Evolutionary conservation across 2,113 vertebrate genomes (phyloP), one percentile per base, ranked within the genome.

Genomic region (Periophthalmodon schlosseri): DNA sequence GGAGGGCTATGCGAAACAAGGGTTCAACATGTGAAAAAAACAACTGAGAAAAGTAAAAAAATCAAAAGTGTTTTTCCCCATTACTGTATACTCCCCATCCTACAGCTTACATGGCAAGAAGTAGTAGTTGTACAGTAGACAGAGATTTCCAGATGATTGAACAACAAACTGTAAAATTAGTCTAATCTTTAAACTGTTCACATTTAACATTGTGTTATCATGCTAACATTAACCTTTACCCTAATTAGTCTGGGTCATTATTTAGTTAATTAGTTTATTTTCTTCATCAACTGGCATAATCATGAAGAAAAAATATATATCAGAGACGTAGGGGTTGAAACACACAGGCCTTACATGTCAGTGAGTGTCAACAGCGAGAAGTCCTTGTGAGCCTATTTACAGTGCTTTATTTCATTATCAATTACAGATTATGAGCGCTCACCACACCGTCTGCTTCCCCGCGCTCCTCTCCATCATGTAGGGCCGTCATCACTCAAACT

Each of bases 341-440:
- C 85, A 86, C 80, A 86, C 86, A 81, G 56, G 71, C 18, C 76
- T 67, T 79, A 72, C 75, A 72, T 89, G 86, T 87, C 85, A 91
- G 83, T 79, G 80, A 86, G 81, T 84, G 76, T 79, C 58, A 85
- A 85, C 57, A 24, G 77, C 61, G 74, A 80, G 86, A 81, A 82
- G 80, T 86, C 86, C 85, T 84, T 86, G 75, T 50, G 74, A 84
- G 80, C 81, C 85, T 89, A 86, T 88, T 91, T 88, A 84, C 88
- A 76, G 81, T 76, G 81, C 89, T 65, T 93, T 90, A 93, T 92
- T 90, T 83, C 80, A 86, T 92, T 92, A 92, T 92, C 93, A 93
- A 93, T 94, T 92, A 92, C 83, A 79, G 78, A 89, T 91, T 93
- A 91, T 92, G 91, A 93, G 92, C 90, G 90, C 87, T 87, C 88